Percentiles rank a stretch among this genome's conserved stretches.
phyloP scores from a whole-genome alignment of 2,113 vertebrate species.

The Odontophorus gujanensis region DNA sequence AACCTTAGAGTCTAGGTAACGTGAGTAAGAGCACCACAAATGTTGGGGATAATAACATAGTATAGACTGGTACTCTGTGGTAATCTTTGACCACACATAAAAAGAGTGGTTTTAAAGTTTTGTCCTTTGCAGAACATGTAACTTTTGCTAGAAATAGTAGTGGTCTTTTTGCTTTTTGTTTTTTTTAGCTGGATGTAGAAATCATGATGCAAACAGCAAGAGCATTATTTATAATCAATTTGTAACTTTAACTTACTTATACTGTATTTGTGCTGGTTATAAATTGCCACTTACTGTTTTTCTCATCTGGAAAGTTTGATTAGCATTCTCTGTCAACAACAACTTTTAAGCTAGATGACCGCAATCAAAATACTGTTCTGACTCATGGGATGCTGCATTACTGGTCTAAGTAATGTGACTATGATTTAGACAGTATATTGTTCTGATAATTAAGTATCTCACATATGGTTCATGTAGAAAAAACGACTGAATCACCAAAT shows the following conservation, averaged over 20 bases:
- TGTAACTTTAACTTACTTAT: no score
- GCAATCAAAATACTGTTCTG: background rate
- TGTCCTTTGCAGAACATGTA: background rate
- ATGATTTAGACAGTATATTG: background rate
- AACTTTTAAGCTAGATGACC: background rate
- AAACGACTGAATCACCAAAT: background rate
- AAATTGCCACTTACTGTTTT: background rate
- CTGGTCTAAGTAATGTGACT: background rate
- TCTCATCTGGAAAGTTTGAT: background rate
- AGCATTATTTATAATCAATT: background rate
- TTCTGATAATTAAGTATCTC: background rate
- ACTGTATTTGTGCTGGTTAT: background rate
- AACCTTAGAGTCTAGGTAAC: background rate
- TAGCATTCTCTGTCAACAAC: background rate
- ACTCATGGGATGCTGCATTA: background rate
- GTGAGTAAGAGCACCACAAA: background rate
- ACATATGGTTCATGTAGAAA: background rate
- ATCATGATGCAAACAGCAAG: background rate
- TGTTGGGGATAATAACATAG: background rate
- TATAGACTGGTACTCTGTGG: background rate
- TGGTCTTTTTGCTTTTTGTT: fast-evolving
- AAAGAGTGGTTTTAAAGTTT: background rate
- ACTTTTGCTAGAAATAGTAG: background rate
- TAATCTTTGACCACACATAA: background rate
- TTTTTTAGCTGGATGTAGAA: background rate